These are phyloP conservation scores for Spilarctia lutea DNA, from an alignment of 2,888 invertebrate species.

Conservation along the genomic window DNA sequence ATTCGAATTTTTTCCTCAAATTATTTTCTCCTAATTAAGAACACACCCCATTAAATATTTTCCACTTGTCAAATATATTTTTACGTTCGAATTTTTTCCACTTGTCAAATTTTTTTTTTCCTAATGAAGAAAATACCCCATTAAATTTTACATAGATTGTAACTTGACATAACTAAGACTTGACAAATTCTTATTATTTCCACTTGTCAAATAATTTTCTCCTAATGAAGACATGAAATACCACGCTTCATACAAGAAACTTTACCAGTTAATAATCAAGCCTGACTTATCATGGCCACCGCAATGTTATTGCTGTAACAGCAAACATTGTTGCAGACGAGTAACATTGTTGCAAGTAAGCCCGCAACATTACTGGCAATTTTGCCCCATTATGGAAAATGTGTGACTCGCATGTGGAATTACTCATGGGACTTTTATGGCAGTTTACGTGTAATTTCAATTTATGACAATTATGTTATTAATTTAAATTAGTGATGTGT, in stretches of 20 bases:
- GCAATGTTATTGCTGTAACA: conserved; percentile 1
- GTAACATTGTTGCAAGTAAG: conserved; percentile 14
- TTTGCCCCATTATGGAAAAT: conserved; percentile 26
- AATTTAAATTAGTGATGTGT: not conserved
- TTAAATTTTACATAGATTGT: no score
- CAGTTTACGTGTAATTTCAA: conserved; percentile 42
- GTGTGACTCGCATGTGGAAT: conserved; percentile 24
- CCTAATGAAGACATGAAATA: not conserved
- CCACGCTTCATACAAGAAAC: not conserved
- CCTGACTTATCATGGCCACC: conserved; percentile 7
- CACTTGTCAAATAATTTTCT: not conserved
- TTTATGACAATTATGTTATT: conserved; percentile 20
- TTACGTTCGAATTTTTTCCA: no score
- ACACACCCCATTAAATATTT: no score
- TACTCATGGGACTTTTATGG: conserved; percentile 46
- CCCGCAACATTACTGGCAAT: conserved; percentile 17
- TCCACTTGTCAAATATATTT: no score
- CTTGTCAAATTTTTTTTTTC: no score
- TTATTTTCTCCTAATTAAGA: no score
- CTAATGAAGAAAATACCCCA: no score
- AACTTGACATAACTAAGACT: no score
- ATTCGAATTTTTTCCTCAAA: no score
- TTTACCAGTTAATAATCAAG: not conserved
- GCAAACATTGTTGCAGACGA: not conserved
- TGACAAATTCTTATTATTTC: not conserved